Conservation (phyloP, 64 coral and sea anemone genomes). For the Pocillopora verrucosa region DNA sequence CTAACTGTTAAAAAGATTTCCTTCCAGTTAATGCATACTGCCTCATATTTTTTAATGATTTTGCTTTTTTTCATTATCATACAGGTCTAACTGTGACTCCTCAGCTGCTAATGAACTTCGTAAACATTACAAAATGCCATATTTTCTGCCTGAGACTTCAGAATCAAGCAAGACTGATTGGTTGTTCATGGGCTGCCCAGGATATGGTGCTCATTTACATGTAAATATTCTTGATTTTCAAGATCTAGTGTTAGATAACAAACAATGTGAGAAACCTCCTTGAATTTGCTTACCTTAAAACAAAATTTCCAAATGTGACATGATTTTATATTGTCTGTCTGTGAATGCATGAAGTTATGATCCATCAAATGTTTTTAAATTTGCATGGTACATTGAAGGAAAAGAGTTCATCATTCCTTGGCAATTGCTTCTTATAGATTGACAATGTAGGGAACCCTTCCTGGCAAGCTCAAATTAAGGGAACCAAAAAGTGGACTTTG, state of each 20-base stretch:
- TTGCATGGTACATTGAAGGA: no score
- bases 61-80: not conserved
- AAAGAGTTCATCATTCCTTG: not conserved
- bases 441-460: conserved; percentile 94
- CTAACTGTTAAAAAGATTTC: no score
- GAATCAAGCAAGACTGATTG: conserved; percentile 99
- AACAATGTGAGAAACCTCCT: no score
- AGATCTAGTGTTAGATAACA: not conserved
- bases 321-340: no score
- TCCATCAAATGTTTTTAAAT: no score
- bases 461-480: conserved; percentile 98
- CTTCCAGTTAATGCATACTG: not conserved
- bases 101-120: conserved; percentile 88
- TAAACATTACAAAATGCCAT: conserved; percentile 85
- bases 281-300: no score
- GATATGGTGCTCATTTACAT: conserved; percentile 93
- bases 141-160: conserved; percentile 91
- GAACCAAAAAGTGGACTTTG: conserved; percentile 90
- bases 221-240: conserved; percentile 31
- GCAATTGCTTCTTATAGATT: conserved; percentile 54
- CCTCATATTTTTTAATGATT: not conserved
- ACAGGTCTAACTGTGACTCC: conserved; percentile 97
- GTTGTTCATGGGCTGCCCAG: conserved; percentile 99
- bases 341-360: no score
- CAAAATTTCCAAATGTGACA: no score